A percentile compares a stretch with the other conserved stretches of the same genome.
These are phyloP conservation scores for Calameuta idolon DNA, from an alignment of 2,888 invertebrate genomes.

Conservation along the genomic window DNA sequence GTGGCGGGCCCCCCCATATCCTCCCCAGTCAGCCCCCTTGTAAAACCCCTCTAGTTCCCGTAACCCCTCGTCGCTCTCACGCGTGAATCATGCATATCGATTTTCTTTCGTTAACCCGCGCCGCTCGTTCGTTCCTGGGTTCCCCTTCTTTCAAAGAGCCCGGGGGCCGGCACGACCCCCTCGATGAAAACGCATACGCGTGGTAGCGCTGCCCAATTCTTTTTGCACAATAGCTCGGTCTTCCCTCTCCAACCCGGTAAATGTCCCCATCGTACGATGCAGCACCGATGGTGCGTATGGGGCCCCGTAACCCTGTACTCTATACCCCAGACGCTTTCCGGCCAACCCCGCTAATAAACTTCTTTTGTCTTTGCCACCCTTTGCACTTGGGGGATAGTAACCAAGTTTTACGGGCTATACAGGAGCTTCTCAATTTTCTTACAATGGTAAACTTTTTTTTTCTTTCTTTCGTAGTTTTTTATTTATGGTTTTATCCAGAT, in stretches of 20 bases:
- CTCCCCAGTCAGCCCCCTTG: conserved; percentile 34
- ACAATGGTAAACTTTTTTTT: conserved; percentile 21
- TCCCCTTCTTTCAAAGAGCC: conserved; percentile 32
- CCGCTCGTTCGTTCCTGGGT: conserved; percentile 29
- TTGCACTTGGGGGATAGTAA: conserved; percentile 10
- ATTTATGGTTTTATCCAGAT: background rate
- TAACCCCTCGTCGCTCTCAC: conserved; percentile 34
- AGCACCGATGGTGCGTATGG: conserved; percentile 18
- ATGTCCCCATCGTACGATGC: conserved; percentile 17
- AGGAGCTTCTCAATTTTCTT: background rate
- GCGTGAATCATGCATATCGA: conserved; percentile 68
- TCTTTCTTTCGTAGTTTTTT: conserved; percentile 5
- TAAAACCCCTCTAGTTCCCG: conserved; percentile 36
- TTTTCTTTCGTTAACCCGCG: conserved; percentile 56
- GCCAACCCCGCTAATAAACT: conserved; percentile 48
- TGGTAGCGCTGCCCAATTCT: conserved; percentile 47
- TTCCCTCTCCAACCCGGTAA: conserved; percentile 24
- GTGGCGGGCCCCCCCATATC: conserved; percentile 24
- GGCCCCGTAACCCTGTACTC: conserved; percentile 6
- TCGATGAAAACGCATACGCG: conserved; percentile 37
- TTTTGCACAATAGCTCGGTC: conserved; percentile 50
- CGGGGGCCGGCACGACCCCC: conserved; percentile 43
- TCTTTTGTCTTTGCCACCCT: conserved; percentile 52
- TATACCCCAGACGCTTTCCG: conserved; percentile 24
- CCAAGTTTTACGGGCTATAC: background rate